Base-by-base conservation (phyloP, 2,888 invertebrate species). In the Tenthredo mesomela region DNA sequence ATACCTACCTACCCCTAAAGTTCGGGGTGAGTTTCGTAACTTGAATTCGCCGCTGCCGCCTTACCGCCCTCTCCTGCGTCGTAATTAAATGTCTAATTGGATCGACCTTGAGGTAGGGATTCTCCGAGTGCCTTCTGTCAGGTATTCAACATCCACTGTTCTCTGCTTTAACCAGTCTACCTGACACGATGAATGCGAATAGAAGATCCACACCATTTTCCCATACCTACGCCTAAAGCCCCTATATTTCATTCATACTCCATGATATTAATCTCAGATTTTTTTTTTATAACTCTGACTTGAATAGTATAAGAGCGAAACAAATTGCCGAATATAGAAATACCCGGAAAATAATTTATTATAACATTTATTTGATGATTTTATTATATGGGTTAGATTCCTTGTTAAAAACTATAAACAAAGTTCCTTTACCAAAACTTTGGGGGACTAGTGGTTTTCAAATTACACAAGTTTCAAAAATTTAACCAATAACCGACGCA, bases 21-120 rank as follows among this genome's bases (percentile, higher is more conserved):
- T 77, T 77, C 54, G 37, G 80, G 58, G 40, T 58, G 58, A 80
- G 80, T 80, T 80, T 80, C 58, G 33, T 58, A 80, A 61, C 80
- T 58, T 12, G 58, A 61, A 58, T 10, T n/a, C 25, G 4, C 29
- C 37, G 61, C 47, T 12, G 4, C 29, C 37, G 61, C 47, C 58
- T 80, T 58, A 40, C 61, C 58, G 61, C 80, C 29, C 29, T 58
- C 58, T 21, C 25, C 12, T 61, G 37, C 58, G n/a, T 80, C 80
- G 80, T 80, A 80, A 80, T 80, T 80, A 80, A 80, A 80, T 80
- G 80, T 80, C 80, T 80, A 80, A 80, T 80, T 80, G 80, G 58
- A 37, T 15, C 58, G 58, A 80, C 80, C 61, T 80, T 77, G 77
- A 54, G 77, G 50, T 29, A 54, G 54, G 73, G 29, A 77, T 77